Percentiles rank a stretch among this genome's conserved stretches.
phyloP scores from a whole-genome alignment of 2,113 vertebrate species.

The Aegypius monachus region DNA sequence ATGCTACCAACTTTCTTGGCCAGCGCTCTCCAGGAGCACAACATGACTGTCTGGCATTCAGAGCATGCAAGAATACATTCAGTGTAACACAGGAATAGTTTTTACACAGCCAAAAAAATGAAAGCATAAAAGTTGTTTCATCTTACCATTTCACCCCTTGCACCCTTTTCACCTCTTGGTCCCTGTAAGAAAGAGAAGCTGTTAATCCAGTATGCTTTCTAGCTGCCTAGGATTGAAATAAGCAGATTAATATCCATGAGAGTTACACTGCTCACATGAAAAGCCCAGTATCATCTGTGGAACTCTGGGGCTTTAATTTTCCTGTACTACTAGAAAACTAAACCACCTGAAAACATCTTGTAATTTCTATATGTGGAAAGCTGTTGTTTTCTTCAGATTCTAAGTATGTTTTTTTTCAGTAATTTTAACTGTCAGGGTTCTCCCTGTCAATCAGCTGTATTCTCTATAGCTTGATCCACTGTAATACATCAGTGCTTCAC shows the following conservation, averaged over 20 bases:
- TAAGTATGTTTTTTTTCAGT: background rate
- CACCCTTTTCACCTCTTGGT: constrained; percentile 85
- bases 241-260: background rate
- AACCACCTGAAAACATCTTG: background rate
- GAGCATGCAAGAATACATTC: background rate
- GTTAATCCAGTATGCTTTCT: background rate
- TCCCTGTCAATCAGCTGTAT: background rate
- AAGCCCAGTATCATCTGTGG: background rate
- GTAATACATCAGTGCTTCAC: background rate
- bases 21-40: background rate
- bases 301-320: background rate
- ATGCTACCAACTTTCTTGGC: background rate
- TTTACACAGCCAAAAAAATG: background rate
- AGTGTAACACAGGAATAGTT: background rate
- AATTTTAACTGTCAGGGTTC: background rate
- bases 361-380: background rate
- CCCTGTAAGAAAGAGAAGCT: constrained; percentile 76
- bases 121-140: constrained; percentile 1
- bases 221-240: background rate
- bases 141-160: constrained; percentile 90
- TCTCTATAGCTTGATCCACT: background rate
- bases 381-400: background rate
- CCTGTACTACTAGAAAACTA: background rate
- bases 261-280: background rate
- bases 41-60: background rate